phyloP scores from a whole-genome alignment of 2,113 vertebrate genomes.

The Calyptomena viridis region DNA sequence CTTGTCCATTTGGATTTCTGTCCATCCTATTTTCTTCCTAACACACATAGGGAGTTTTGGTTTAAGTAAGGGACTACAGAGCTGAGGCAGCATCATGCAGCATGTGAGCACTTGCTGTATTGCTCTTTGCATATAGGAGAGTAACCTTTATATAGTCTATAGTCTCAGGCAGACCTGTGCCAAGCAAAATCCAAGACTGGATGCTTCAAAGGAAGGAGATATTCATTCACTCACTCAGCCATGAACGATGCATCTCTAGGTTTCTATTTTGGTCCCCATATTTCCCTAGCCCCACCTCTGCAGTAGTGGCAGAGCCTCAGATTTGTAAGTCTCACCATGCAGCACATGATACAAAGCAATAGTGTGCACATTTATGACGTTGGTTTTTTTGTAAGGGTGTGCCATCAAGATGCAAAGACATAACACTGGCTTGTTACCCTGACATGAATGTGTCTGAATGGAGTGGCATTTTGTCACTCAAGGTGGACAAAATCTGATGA shows the following conservation, averaged over 20 bases:
- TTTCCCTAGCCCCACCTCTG: background rate
- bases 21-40: background rate
- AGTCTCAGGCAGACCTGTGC: background rate
- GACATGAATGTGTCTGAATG: background rate
- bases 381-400: background rate
- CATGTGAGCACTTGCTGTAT: background rate
- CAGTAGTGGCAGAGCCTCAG: background rate
- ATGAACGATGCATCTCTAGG: background rate
- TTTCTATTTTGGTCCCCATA: background rate
- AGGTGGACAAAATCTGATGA: background rate
- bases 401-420: background rate
- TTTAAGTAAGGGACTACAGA: background rate
- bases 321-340: background rate
- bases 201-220: background rate
- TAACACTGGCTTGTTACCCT: background rate
- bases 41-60: background rate
- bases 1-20: background rate
- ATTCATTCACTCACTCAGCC: background rate
- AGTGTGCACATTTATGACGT: background rate
- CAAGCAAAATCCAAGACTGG: background rate
- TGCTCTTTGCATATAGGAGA: background rate
- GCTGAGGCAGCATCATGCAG: background rate
- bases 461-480: background rate
- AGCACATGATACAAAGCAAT: background rate
- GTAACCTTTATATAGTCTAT: background rate